Evolutionary conservation across 2,113 vertebrate genomes (phyloP), one percentile per base, ranked within the genome.

Genomic region (Arenaria interpres): DNA sequence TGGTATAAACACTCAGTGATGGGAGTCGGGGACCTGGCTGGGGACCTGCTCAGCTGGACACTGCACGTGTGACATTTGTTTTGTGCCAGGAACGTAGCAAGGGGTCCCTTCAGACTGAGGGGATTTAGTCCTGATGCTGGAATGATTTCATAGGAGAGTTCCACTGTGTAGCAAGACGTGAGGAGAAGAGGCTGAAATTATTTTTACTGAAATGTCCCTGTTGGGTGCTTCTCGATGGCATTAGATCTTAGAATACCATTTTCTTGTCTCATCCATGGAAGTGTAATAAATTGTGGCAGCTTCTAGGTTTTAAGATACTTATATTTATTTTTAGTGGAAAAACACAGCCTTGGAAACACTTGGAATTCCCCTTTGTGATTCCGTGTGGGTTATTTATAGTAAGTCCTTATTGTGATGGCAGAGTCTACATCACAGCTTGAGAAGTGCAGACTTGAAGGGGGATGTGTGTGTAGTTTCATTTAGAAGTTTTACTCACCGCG

Each of bases 331-430:
- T 90, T 82, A 81, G 62, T 57, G 57, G 22, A 62, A 48, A 48
- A 48, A 48, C 60, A 39, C 56, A 3, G 27, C 69, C 73, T 75
- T 82, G 68, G 62, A 89, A 94, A 64, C 84, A 30, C 62, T 97
- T 79, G 91, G 89, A 95, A 92, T 91, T 97, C 91, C 91, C 80
- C 93, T 82, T 80, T 77, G 57, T 91, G 87, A 89, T 85, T 92
- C 33, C 37, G 21, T 57, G 53, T 17, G 62, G 66, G 92, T 93
- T 96, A 97, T 97, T 96, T 95, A 89, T 89, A 94, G 86, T 7
- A 92, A 87, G 45, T 82, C 35, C 77, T 82, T 51, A 56, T 16
- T 82, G 43, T 33, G 64, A 53, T 75, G 33, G 53, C 73, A 82
- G 83, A 67, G 57, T 10, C 76, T 95, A 1, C 84, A 56, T 63